Conservation (phyloP, 2,797 vertebrate species). For the Chromis chromis region DNA sequence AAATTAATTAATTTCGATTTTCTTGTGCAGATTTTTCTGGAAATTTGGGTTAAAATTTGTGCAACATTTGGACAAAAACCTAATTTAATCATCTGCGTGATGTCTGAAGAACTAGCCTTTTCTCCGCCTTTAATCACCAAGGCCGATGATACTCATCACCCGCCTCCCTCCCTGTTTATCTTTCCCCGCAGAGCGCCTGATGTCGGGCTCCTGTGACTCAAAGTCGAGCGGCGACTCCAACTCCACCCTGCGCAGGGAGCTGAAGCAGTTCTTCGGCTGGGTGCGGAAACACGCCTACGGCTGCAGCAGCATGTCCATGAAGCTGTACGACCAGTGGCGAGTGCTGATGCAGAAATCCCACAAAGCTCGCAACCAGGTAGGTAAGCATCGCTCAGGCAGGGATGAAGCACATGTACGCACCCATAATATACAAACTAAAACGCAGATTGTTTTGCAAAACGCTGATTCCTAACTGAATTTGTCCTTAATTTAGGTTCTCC, state of each 20-base stretch:
- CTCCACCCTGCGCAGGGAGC: constrained; percentile 93
- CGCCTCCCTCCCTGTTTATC: neutral
- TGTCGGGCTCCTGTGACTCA: constrained; percentile 86
- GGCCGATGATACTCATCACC: neutral
- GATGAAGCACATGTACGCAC: constrained; percentile 26
- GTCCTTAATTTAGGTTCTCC: constrained; percentile 84
- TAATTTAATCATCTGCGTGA: neutral
- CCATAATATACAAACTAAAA: constrained; percentile 4
- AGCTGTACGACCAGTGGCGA: constrained; percentile 98
- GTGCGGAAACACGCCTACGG: constrained; percentile 95
- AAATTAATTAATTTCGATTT: neutral
- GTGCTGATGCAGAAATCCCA: constrained; percentile 99
- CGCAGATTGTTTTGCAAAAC: neutral
- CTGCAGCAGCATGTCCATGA: constrained; percentile 97
- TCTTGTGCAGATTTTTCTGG: neutral
- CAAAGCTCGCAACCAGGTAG: constrained; percentile 98
- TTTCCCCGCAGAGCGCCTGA: constrained; percentile 83
- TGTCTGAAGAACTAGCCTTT: neutral
- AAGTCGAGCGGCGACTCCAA: constrained; percentile 91
- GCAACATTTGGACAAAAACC: neutral
- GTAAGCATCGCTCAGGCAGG: constrained; percentile 81
- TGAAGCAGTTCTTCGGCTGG: constrained; percentile 99
- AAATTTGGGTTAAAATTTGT: neutral
- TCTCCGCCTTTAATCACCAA: neutral
- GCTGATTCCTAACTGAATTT: constrained; percentile 58